Evolutionary conservation across 2,113 vertebrate genomes (phyloP).

Genomic region (Coryphaenoides rupestris): DNA sequence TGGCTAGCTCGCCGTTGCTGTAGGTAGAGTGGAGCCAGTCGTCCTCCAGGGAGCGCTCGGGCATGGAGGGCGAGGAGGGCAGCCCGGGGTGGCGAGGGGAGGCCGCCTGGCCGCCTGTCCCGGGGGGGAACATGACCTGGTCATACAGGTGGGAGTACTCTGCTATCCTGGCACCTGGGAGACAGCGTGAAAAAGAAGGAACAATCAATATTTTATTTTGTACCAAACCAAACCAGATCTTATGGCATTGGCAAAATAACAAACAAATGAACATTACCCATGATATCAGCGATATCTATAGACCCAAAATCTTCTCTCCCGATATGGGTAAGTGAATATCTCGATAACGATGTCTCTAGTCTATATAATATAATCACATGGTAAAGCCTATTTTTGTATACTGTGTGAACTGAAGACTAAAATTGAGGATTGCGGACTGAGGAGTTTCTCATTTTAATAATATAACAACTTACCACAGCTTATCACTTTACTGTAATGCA

Average conservation of each 20-base stretch:
- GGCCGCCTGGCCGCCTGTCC: constrained; percentile 62
- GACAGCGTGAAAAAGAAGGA: constrained; percentile 8
- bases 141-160: constrained; percentile 98
- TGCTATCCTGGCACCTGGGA: constrained; percentile 91
- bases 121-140: constrained; percentile 81
- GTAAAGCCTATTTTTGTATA: no score
- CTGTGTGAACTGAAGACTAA: no score
- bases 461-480: no score
- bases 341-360: no score
- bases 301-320: no score
- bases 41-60: constrained; percentile 70
- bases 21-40: constrained; percentile 91
- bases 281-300: no score
- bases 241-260: neutral
- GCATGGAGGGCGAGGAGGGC: constrained; percentile 63
- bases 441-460: no score
- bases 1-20: constrained; percentile 85
- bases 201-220: neutral
- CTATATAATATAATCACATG: no score
- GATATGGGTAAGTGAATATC: no score
- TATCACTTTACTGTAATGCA: no score
- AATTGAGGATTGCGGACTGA: no score
- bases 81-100: constrained; percentile 53
- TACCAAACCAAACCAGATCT: neutral
- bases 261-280: neutral